A percentile compares a stretch with the other conserved stretches of the same genome.
phyloP scores from a whole-genome alignment of 2,113 vertebrate genomes.

The Gadus macrocephalus region DNA sequence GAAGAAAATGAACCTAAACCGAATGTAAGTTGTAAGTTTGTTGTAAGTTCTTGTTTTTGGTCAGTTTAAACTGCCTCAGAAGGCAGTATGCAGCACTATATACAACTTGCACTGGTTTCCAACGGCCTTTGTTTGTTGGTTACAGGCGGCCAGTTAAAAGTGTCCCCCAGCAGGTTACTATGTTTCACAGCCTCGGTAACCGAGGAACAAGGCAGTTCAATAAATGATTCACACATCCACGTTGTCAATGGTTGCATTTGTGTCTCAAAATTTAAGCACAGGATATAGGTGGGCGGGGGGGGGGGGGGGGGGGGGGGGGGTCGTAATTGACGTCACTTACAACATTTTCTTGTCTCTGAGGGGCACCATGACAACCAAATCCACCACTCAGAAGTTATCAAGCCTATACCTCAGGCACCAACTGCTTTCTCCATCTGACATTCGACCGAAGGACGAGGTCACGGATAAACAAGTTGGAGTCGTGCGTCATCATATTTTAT shows the following conservation, averaged over 20 bases:
- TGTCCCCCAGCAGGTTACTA: slow-evolving; percentile 41
- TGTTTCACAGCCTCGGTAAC: slow-evolving; percentile 59
- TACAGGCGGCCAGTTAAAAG: slow-evolving; percentile 35
- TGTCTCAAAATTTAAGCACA: slow-evolving; percentile 23
- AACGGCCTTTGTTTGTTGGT: slow-evolving; percentile 14
- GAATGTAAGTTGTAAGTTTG: slow-evolving; percentile 3
- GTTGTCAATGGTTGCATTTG: slow-evolving; percentile 20
- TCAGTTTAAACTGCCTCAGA: not conserved
- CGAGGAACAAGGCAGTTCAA: slow-evolving; percentile 48
- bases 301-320: too few relatives aligned
- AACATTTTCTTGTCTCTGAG: too few relatives aligned
- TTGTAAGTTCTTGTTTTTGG: not conserved
- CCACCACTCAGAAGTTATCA: too few relatives aligned
- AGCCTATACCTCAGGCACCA: too few relatives aligned
- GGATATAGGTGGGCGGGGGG: not conserved
- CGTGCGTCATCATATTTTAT: too few relatives aligned
- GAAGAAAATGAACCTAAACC: not conserved
- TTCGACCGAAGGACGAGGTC: too few relatives aligned
- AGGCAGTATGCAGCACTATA: slow-evolving; percentile 10
- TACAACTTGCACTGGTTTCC: not conserved
- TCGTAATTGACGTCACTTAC: slow-evolving; percentile 27
- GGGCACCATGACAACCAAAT: too few relatives aligned
- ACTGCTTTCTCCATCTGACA: too few relatives aligned
- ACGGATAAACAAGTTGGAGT: too few relatives aligned
- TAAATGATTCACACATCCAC: slow-evolving; percentile 39